Base-by-base conservation (phyloP, 2,888 invertebrate genomes). In the Latheticus oryzae region DNA sequence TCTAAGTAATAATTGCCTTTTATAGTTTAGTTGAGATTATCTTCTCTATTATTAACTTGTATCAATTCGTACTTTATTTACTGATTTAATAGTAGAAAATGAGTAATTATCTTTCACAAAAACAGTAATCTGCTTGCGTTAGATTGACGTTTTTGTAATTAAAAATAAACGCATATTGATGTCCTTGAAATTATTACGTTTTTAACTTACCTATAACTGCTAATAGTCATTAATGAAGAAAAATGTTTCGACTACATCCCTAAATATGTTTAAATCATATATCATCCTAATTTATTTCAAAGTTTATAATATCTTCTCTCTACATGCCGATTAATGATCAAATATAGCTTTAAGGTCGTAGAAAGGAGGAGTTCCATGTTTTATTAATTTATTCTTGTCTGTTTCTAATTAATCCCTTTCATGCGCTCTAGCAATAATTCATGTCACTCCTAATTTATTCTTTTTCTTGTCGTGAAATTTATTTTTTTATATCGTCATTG, bases 281-380 rank as follows among this genome's bases (percentile, higher is more conserved):
- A 38, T 50, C 50, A 50, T 50, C 17, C 16, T 50, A 50, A 50
- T 50, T 50, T 50, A 50, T 38, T 35, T 37, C 13, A 17, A 38
- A 28, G 37, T 50, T 38, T 38, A 24, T 48, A 37, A 33, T 37
- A 30, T 3, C 19, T 45, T 45, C 32, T 15, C 17, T 30, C 13
- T 30, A 50, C 24, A 28, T n/a, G 35, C 26, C 50, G 50, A 50
- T 50, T 28, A 37, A 50, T 50, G 35, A 23, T 35, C 9, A 35
- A 30, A 11, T 50, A 32, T 15, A n/a, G n/a, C 17, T 30, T 9
- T 21, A 32, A 45, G 45, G 42, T 42, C 42, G 42, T 12, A 15
- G 15, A 26, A 47, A 47, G 47, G 47, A 47, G 47, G 35, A 35
- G 47, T 17, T 15, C 13, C 17, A 28, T 37, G 26, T 48, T 43